Evolutionary conservation across 2,888 invertebrate species (phyloP), one percentile per base, ranked within the genome.

Genomic region (Cheilosia vulpina): DNA sequence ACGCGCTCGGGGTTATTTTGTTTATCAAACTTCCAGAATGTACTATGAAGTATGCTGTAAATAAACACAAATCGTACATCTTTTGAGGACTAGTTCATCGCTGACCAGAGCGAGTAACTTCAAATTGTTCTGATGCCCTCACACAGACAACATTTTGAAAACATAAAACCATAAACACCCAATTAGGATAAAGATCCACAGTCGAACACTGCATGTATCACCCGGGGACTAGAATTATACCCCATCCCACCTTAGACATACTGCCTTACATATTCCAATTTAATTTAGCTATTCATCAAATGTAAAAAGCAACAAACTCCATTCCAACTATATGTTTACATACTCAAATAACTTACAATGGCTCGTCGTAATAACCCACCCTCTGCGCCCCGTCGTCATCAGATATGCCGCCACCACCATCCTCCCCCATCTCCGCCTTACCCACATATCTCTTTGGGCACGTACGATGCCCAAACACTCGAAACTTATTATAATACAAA

Each of bases 401-500:
- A 62, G 47, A 66, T 53, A 66, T 60, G 19, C 24, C 7, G 11
- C 6, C 27, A 27, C 38, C 7, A 11, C 53, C 27, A 27, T 27
- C 55, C 57, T 21, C 21, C 52, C 13, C 27, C 6, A 45, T 7
- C 17, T 0, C 24, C 0, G 2, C 21, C 57, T 34, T 34, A 21
- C 9, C 34, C 60, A 15, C 34, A 71, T 57, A 66, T 69, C 79
- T 80, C 81, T 72, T 65, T 81, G 66, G 71, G 85, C 76, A 85
- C 80, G 80, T 76, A 79, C 79, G 72, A 71, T 81, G 71, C 85
- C 81, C 76, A 77, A 85, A 72, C 81, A 85, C 85, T 81, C 66
- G 68, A 85, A 85, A 85, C 85, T 85, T 81, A 85, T 85, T 81
- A 81, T 85, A 85, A 85, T 85, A 85, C 81, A 76, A 77, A 77